Evolutionary conservation across 23 tunicate species (phyloP), one percentile per base, ranked within the genome.

Genomic region (Clavelina lepadiformis): DNA sequence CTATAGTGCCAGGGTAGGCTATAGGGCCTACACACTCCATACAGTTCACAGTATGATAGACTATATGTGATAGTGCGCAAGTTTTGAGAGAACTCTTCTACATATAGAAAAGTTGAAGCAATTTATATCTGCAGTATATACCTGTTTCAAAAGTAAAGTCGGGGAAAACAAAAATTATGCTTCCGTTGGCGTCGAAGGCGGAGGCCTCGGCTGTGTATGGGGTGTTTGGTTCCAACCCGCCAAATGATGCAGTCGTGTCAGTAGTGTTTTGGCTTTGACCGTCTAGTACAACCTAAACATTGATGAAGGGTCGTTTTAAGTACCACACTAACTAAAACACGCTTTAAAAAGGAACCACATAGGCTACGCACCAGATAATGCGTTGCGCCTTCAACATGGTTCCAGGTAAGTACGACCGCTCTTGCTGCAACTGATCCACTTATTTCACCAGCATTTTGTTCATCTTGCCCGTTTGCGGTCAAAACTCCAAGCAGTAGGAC

Each of bases 241-340:
- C 25, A 51, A 63, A 37, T 6, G 4, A 8, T 3, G 50, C 51
- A 11, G 20, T 63, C 38, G 38, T 51, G 26, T 13, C 49, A 34
- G 68, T 63, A 3, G 38, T 31, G 30, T 63, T 63, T 63, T 63
- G n/a, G n/a, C n/a, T n/a, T n/a, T n/a, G n/a, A n/a, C n/a, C n/a
- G n/a, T n/a, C 68, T n/a, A 63, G 38, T 63, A 5, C 23, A 7
- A 63, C 68, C 68, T 63, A 29, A 63, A 63, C 4, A 53, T 11
- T 8, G 20, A n/a, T n/a, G n/a, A n/a, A n/a, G n/a, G n/a, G n/a
- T n/a, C n/a, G n/a, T n/a, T n/a, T n/a, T n/a, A n/a, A n/a, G n/a
- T n/a, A n/a, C n/a, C n/a, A n/a, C n/a, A n/a, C n/a, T n/a, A n/a
- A n/a, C n/a, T n/a, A n/a, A n/a, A n/a, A n/a, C n/a, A n/a, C n/a